phyloP scores from a whole-genome alignment of 2,113 vertebrate species.

The Pygoscelis adeliae region DNA sequence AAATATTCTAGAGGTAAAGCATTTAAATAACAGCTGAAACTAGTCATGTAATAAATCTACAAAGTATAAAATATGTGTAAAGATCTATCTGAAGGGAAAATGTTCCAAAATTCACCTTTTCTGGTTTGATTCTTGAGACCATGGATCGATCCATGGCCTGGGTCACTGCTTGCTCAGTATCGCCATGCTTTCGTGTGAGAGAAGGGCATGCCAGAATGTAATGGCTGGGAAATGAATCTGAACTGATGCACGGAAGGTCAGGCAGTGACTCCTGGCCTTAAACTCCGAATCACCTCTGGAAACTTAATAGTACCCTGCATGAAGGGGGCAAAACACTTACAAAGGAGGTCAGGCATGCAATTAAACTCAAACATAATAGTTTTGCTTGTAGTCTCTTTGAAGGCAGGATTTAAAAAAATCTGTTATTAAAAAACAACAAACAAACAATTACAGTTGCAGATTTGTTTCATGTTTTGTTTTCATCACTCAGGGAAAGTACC shows the following conservation, averaged over 20 bases:
- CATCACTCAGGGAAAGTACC: not conserved
- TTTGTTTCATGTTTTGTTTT: not conserved
- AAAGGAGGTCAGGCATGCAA: not conserved
- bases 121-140: not conserved
- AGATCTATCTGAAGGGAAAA: not conserved
- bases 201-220: not conserved
- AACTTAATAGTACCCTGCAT: not conserved
- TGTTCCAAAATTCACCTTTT: not conserved
- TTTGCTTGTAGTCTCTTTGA: not conserved
- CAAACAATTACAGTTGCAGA: not conserved
- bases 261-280: not conserved
- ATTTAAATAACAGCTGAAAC: not conserved
- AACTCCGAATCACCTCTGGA: not conserved
- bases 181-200: not conserved
- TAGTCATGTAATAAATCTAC: not conserved
- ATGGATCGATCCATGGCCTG: not conserved
- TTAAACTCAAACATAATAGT: not conserved
- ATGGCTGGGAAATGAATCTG: not conserved
- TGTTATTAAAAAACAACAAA: not conserved
- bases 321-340: not conserved
- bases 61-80: not conserved
- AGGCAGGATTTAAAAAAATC: not conserved
- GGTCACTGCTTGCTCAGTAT: not conserved
- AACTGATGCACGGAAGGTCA: not conserved
- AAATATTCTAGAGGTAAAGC: not conserved